These are phyloP conservation scores for Montipora sp. DNA, from an alignment of 64 coral and sea anemone genomes.

Conservation along the genomic window DNA sequence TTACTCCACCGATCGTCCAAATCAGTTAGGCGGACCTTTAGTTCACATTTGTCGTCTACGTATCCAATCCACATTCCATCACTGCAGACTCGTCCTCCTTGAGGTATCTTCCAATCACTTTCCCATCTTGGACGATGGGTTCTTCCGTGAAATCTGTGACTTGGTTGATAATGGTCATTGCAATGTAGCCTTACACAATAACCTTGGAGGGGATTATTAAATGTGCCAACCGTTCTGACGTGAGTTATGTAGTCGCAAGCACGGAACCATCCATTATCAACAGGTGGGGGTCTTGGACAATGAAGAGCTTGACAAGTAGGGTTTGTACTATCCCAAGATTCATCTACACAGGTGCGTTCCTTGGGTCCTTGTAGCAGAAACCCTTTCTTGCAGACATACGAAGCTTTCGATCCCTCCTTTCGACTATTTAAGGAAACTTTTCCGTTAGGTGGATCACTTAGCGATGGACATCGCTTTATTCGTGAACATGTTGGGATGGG, in stretches of 20 bases:
- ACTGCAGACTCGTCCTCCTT: no score
- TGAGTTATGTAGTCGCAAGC: constrained; percentile 34
- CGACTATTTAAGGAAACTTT: not conserved
- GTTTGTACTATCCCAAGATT: constrained; percentile 11
- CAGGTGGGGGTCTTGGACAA: constrained; percentile 19
- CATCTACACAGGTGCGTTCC: constrained; percentile 4
- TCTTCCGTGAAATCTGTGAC: constrained; percentile 15
- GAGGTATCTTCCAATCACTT: no score
- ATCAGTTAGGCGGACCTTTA: not conserved
- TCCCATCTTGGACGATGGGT: not conserved
- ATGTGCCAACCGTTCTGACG: constrained; percentile 21
- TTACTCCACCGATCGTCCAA: constrained; percentile 14
- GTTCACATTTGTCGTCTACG: constrained; percentile 21
- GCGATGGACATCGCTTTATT: not conserved
- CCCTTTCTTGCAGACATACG: constrained; percentile 43
- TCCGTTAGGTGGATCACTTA: not conserved
- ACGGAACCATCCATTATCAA: constrained; percentile 3
- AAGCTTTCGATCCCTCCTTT: constrained; percentile 37
- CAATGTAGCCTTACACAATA: constrained; percentile 60
- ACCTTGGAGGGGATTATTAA: constrained; percentile 14
- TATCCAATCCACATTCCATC: constrained; percentile 18
- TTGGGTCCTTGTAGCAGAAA: constrained; percentile 14
- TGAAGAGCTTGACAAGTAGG: constrained; percentile 13
- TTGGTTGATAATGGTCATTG: not conserved
- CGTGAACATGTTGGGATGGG: not conserved